Conservation (phyloP, 2,113 vertebrate species). For the Illadopsis cleaveri region DNA sequence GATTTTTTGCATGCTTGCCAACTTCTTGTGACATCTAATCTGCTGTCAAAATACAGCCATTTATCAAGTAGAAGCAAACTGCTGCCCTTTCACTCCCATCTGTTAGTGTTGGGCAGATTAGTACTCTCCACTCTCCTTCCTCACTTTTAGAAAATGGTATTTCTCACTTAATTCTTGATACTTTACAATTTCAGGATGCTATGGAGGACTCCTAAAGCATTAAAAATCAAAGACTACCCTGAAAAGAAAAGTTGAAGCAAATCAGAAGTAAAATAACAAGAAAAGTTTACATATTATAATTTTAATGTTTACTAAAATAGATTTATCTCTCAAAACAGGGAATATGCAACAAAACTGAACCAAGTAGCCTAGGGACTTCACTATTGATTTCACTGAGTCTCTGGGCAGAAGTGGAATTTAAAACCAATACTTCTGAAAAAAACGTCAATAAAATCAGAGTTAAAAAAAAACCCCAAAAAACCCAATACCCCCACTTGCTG, state of each 20-base stretch:
- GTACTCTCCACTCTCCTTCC: neutral
- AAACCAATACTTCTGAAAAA: neutral
- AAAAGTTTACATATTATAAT: neutral
- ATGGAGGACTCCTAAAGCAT: neutral
- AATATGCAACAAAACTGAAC: neutral
- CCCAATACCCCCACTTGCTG: neutral
- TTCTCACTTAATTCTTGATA: neutral
- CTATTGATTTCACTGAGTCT: neutral
- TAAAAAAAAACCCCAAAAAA: too few species aligned
- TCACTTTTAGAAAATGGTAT: neutral
- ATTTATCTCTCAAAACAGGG: neutral
- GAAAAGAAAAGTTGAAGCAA: neutral
- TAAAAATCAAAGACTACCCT: neutral
- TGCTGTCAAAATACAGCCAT: conserved; percentile 33
- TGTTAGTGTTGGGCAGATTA: neutral
- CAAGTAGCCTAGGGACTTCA: neutral
- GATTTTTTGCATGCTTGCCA: conserved; percentile 40
- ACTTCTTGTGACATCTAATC: conserved; percentile 40
- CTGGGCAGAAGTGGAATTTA: neutral
- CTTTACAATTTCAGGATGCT: neutral
- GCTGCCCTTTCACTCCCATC: conserved; percentile 11
- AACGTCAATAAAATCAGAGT: neutral
- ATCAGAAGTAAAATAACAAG: neutral
- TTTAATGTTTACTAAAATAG: neutral
- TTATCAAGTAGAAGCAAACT: conserved; percentile 28